These are phyloP conservation scores for Meiosimyza decipiens DNA, from an alignment of 2,888 invertebrate genomes.

Conservation along the genomic window DNA sequence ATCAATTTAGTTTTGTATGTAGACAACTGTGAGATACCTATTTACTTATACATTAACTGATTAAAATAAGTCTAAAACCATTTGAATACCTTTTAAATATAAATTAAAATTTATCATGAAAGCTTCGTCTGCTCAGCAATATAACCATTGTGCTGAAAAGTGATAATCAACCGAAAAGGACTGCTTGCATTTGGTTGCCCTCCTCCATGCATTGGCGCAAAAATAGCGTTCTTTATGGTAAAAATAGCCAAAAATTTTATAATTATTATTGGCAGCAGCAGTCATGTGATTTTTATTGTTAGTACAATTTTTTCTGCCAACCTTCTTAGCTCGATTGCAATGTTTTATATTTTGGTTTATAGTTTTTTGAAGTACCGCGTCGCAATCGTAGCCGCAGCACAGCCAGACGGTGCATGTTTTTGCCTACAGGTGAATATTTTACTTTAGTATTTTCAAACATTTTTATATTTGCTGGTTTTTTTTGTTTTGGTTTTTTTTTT, in stretches of 20 bases:
- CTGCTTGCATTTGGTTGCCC: too few species aligned
- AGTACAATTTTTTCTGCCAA: background rate
- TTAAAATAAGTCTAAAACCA: too few species aligned
- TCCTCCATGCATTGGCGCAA: too few species aligned
- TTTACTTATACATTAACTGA: too few species aligned
- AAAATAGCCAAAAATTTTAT: conserved; percentile 11
- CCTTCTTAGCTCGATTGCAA: background rate
- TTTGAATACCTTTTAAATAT: too few species aligned
- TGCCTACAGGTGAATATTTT: conserved; percentile 27
- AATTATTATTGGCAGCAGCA: conserved; percentile 1
- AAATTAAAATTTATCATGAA: too few species aligned
- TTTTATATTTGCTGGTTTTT: background rate
- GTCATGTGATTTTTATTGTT: conserved; percentile 11
- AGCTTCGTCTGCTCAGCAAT: too few species aligned
- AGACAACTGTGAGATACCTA: too few species aligned
- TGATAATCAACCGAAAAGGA: too few species aligned
- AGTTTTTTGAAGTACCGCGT: background rate
- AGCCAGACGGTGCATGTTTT: background rate
- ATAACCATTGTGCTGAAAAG: too few species aligned
- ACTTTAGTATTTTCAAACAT: too few species aligned
- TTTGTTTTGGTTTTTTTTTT: conserved; percentile 16
- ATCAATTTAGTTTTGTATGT: too few species aligned
- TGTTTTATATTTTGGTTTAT: background rate
- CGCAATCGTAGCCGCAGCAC: background rate
- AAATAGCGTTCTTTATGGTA: conserved; percentile 3